Evolutionary conservation across 2,113 vertebrate species (phyloP).

Genomic region (Opisthocomus hoazin): DNA sequence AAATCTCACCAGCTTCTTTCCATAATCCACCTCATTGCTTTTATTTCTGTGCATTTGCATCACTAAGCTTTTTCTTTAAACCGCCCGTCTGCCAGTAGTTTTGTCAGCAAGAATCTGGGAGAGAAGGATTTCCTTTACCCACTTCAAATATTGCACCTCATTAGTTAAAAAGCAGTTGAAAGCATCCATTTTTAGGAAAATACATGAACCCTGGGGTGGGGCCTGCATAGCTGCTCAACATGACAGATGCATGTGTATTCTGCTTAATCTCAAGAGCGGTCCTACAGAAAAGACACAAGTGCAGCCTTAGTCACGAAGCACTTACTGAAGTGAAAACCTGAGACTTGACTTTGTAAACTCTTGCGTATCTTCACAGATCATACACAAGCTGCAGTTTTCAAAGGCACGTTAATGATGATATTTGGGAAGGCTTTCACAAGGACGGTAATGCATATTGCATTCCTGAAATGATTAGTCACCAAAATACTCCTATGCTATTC

Average conservation of each 20-base stretch:
- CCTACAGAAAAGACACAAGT: not conserved
- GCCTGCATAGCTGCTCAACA: not conserved
- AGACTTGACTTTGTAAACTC: not conserved
- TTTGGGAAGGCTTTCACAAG: not conserved
- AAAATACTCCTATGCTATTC: not conserved
- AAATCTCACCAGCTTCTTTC: not conserved
- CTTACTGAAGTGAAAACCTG: not conserved
- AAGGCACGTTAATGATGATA: not conserved
- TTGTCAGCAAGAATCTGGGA: not conserved
- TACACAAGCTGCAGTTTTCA: not conserved
- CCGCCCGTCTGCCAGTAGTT: not conserved
- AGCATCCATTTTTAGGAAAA: not conserved
- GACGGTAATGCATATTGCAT: not conserved
- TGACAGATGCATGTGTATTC: fast-evolving
- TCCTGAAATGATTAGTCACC: not conserved
- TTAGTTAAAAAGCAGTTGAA: not conserved
- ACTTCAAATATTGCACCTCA: not conserved
- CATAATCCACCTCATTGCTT: not conserved
- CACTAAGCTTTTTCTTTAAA: not conserved
- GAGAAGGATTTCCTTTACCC: not conserved
- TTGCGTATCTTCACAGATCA: not conserved
- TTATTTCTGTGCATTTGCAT: not conserved
- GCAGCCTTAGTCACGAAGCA: not conserved
- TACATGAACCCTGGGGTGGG: not conserved
- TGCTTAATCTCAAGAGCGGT: not conserved